Base-by-base conservation (phyloP, 2,797 vertebrate species). In the Alca torda region DNA sequence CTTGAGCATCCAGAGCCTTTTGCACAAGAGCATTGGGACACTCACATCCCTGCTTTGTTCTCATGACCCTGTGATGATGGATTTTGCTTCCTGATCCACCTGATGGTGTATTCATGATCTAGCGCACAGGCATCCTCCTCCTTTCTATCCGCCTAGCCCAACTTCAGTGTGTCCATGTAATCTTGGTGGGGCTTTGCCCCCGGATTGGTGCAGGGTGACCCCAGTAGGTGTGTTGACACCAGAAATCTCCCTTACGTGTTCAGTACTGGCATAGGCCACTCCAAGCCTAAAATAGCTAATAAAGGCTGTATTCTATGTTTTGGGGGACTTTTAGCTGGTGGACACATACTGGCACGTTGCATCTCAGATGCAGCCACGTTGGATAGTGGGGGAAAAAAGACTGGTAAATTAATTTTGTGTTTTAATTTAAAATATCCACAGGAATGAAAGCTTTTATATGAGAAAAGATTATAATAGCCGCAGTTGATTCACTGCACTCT, bases 171-270 rank as follows among this genome's bases (percentile, higher is more conserved):
- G 10, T 13, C 60, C 33, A 24, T 3, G 4, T 23, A 18, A 46
- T 46, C 30, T 43, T 28, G 56, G 43, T 33, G 10, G 10, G 30
- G 11, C 35, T 79, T 74, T 84, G 11, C 35, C 57, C 24, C 1
- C 0, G 2, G 9, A 3, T 16, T 1, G 0, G 30, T 31, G 53
- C 33, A 13, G 35, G 17, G 26, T 48, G 69, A 18, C 26, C 61
- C 10, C 56, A 46, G 2, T 2, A 7, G 11, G 19, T 50, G 26
- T 31, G 53, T 64, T 64, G 46, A 68, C 28, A 6, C 11, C 28
- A 56, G 39, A 46, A 21, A 70, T 25, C 18, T 83, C 79, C 72
- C 33, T 39, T 7, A 33, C 2, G 0, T 0, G 20, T 53, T 89
- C 39, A 31, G 16, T 5, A 26, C 8, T 5, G 8, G 20, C 33